Conservation (phyloP, 2,888 invertebrate genomes). For the Baronia brevicornis region DNA sequence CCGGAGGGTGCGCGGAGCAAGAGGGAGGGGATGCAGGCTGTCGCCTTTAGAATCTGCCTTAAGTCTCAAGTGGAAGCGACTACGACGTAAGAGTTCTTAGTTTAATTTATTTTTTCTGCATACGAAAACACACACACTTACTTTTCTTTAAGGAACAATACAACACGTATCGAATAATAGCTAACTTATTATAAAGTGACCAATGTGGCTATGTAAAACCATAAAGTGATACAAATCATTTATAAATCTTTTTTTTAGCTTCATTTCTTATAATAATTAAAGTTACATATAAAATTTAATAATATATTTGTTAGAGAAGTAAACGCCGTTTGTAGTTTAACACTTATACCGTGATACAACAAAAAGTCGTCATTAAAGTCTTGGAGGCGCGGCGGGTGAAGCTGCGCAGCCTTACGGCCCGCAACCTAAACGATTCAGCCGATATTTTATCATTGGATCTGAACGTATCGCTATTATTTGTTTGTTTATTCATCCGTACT, state of each 20-base stretch:
- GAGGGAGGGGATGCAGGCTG: slow-evolving; percentile 22
- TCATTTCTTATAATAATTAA: too few species aligned
- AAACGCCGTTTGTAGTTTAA: slow-evolving; percentile 28
- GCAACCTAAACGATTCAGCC: slow-evolving; percentile 60
- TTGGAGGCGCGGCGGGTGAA: slow-evolving; percentile 59
- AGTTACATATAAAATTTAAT: too few species aligned
- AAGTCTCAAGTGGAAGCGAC: slow-evolving; percentile 31
- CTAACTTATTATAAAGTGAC: too few species aligned
- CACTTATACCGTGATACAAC: slow-evolving; percentile 38
- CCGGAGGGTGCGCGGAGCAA: slow-evolving; percentile 25
- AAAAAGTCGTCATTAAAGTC: slow-evolving; percentile 72
- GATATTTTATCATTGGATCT: slow-evolving; percentile 56
- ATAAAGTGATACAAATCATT: too few species aligned
- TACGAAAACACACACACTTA: too few species aligned
- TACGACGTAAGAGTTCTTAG: background rate
- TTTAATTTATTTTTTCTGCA: too few species aligned
- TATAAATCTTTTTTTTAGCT: too few species aligned
- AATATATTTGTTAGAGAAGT: slow-evolving; percentile 11
- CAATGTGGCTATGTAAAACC: too few species aligned
- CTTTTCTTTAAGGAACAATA: too few species aligned
- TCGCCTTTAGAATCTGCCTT: slow-evolving; percentile 21
- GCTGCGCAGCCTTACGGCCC: slow-evolving; percentile 51
- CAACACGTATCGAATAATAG: too few species aligned
- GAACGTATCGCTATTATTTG: slow-evolving; percentile 57
- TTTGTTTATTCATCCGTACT: slow-evolving; percentile 58